Evolutionary conservation across 1,140 invertebrate genomes (phyloP).

Genomic region (Brachionus rubens): DNA sequence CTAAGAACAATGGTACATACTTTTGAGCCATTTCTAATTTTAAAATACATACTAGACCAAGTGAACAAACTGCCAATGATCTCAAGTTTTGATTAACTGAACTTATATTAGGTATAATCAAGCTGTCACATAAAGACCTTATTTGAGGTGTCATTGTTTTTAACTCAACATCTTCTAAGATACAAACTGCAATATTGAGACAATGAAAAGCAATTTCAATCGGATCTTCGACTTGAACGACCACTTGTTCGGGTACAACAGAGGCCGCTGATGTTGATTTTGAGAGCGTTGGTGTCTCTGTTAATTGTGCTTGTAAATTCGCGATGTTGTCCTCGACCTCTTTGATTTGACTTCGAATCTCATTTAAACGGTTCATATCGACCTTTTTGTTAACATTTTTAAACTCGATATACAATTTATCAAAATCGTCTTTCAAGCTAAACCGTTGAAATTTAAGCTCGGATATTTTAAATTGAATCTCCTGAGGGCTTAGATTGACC

Average conservation of each 20-base stretch:
- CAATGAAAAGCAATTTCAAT: conserved; percentile 8
- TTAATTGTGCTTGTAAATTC: conserved; percentile 49
- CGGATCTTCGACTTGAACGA: background rate
- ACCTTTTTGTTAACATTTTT: conserved; percentile 26
- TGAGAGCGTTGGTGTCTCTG: background rate
- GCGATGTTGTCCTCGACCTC: conserved; percentile 6
- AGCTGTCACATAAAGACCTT: conserved; percentile 11
- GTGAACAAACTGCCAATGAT: conserved; percentile 56
- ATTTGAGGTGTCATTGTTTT: background rate
- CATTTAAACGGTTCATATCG: conserved; percentile 39
- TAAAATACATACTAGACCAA: conserved; percentile 59
- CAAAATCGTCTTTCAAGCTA: conserved; percentile 64
- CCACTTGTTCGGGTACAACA: background rate
- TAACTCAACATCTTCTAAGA: conserved; percentile 10
- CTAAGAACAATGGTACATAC: conserved; percentile 60
- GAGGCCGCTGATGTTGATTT: background rate
- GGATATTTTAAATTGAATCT: conserved; percentile 60
- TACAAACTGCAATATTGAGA: conserved; percentile 11
- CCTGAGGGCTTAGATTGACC: background rate
- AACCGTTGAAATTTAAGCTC: conserved; percentile 64
- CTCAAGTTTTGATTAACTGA: conserved; percentile 57
- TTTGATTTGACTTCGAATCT: conserved; percentile 50
- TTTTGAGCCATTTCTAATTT: conserved; percentile 57
- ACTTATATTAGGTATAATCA: conserved; percentile 58
- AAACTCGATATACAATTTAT: conserved; percentile 54